These are phyloP conservation scores for Lasioglossum pauxillum DNA, from an alignment of 2,888 invertebrate genomes.

Conservation along the genomic window DNA sequence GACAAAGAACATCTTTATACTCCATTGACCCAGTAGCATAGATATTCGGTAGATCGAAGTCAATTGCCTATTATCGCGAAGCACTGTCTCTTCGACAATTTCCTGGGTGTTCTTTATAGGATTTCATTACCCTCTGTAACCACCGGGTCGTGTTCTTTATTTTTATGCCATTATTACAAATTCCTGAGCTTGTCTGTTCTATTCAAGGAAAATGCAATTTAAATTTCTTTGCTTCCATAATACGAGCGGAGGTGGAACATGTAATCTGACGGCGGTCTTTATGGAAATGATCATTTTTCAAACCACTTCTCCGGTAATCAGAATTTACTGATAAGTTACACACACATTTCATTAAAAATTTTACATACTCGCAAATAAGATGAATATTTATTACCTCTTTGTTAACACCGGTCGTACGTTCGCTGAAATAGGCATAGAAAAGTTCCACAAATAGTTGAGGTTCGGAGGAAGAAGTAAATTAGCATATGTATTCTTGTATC, in stretches of 20 bases:
- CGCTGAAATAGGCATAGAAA: not conserved
- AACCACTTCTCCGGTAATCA: not conserved
- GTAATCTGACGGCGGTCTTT: not conserved
- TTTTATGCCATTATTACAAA: not conserved
- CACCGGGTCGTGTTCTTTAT: not conserved
- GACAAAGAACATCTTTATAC: constrained; percentile 15
- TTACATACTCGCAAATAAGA: not conserved
- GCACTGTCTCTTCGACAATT: constrained; percentile 14
- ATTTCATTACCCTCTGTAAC: not conserved
- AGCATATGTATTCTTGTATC: not conserved
- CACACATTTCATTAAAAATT: not conserved
- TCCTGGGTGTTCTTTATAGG: not conserved
- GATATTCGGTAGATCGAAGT: constrained; percentile 5
- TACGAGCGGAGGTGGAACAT: not conserved
- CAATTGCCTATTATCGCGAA: constrained; percentile 16
- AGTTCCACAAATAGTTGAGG: not conserved
- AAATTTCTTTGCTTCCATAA: not conserved
- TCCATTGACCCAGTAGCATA: constrained; percentile 10
- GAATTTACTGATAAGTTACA: not conserved
- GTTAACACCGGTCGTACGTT: not conserved
- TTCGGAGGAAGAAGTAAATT: not conserved
- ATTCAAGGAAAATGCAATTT: not conserved
- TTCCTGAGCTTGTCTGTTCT: not conserved
- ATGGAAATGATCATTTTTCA: not conserved
- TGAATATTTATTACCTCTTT: not conserved